Base-by-base conservation (phyloP, 2,888 invertebrate genomes). In the Stenchaetothrips biformis region DNA sequence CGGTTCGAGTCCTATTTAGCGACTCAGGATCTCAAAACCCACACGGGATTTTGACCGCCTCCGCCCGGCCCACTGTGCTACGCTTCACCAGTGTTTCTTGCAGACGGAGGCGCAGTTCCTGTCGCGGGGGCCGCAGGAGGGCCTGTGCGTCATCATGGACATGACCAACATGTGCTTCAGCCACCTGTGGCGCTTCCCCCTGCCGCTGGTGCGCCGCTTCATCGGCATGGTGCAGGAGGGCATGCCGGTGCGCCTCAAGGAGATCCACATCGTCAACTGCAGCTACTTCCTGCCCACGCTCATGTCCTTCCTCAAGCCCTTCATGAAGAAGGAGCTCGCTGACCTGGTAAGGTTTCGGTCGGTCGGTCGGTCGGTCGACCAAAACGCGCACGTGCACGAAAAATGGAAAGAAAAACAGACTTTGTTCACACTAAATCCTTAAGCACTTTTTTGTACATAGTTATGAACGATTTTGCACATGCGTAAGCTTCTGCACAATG, bases 211-310 rank as follows among this genome's bases (percentile, higher is more conserved):
- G 53, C 77, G 62, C 78, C 78, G 48, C 80, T 49, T 53, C 80
- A 82, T 82, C 82, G n/a, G 78, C 62, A 48, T 81, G 67, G 87
- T 88, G 27, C 87, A 91, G 91, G 92, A 91, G 84, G 92, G 91
- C 0, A 92, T 92, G 85, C 92, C 92, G 0, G 90, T 90, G 79
- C 89, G 92, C 81, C 87, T 92, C 21, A 92, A 91, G 86, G 90
- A 89, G 84, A 90, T 92, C 84, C 92, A 92, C 85, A 89, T 92
- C 3, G 88, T 92, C 78, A 91, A 92, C 85, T 91, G 92, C 0
- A 91, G 91, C 8, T 90, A 90, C 78, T 92, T 91, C 87, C 91
- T 92, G 83, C 91, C 92, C 85, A 92, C 92, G 86, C 89, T 92
- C 37, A 91, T 92, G 91, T 89, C 91, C 80, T 88, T 92, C 77